A percentile compares a stretch with the other conserved stretches of the same genome.
Conservation (phyloP, 1,140 invertebrate genomes). For the Eubasilissa regina region DNA sequence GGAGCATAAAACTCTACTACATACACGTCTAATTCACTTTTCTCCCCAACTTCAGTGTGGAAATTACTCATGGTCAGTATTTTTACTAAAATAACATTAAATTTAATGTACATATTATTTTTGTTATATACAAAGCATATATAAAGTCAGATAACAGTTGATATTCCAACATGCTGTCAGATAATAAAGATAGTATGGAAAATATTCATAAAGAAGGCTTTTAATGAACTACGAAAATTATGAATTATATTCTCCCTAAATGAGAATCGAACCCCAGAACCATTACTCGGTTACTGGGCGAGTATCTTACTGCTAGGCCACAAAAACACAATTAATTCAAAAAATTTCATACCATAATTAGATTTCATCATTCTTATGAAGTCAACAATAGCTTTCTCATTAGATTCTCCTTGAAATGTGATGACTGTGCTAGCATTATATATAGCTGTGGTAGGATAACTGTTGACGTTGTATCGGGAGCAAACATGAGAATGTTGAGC, state of each 20-base stretch:
- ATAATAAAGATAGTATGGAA: too few species aligned
- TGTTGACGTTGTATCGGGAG: constrained; percentile 77
- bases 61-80: constrained; percentile 74
- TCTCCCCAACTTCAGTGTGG: constrained; percentile 71
- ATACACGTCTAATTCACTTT: constrained; percentile 74
- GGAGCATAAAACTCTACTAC: constrained; percentile 88
- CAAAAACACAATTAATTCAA: constrained; percentile 15
- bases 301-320: constrained; percentile 13
- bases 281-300: too few species aligned
- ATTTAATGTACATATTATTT: too few species aligned
- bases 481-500: constrained; percentile 73
- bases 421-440: constrained; percentile 77
- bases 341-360: constrained; percentile 50
- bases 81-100: constrained; percentile 69
- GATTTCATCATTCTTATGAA: constrained; percentile 76
- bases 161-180: too few species aligned
- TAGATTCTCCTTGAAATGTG: constrained; percentile 77
- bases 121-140: too few species aligned
- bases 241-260: too few species aligned
- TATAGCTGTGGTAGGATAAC: constrained; percentile 84
- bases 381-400: constrained; percentile 76
- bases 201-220: too few species aligned
- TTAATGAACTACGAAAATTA: too few species aligned
- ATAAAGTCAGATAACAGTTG: not conserved
- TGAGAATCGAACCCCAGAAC: too few species aligned